phyloP scores from a whole-genome alignment of 2,113 vertebrate genomes.

The Campylomormyrus tamandua region DNA sequence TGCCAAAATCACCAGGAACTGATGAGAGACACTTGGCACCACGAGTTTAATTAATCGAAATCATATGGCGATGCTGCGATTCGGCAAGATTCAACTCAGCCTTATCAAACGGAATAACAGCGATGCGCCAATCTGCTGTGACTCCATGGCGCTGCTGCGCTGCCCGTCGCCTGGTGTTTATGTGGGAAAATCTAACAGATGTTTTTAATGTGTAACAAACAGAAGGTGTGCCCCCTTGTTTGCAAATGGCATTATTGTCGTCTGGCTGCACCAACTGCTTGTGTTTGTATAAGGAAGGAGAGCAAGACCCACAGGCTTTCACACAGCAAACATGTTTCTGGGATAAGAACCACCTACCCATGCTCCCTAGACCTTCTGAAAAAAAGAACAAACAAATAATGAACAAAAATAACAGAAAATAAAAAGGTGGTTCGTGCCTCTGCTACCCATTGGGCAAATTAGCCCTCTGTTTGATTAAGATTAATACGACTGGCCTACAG shows the following conservation, averaged over 20 bases:
- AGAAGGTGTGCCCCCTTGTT: constrained; percentile 6
- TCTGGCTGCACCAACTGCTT: not conserved
- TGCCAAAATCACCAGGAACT: not conserved
- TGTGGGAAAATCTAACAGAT: not conserved
- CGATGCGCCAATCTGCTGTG: not conserved
- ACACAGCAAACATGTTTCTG: not conserved
- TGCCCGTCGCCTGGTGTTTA: not conserved
- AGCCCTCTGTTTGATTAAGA: not conserved
- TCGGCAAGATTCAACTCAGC: not conserved
- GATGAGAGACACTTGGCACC: not conserved
- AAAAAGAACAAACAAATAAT: constrained; percentile 1
- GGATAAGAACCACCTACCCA: not conserved
- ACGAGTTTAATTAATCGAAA: not conserved
- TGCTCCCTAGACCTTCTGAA: not conserved
- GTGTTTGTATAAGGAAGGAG: not conserved
- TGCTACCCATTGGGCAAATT: not conserved
- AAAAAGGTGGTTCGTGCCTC: not conserved
- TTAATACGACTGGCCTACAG: not conserved
- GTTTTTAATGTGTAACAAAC: not conserved
- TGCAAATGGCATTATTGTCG: not conserved
- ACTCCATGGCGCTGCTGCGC: not conserved
- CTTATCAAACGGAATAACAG: not conserved
- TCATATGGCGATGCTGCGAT: not conserved
- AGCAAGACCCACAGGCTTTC: constrained; percentile 1
- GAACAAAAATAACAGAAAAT: not conserved